Evolutionary conservation across 2,888 invertebrate genomes (phyloP).

Genomic region (Trachelus iudaicus): DNA sequence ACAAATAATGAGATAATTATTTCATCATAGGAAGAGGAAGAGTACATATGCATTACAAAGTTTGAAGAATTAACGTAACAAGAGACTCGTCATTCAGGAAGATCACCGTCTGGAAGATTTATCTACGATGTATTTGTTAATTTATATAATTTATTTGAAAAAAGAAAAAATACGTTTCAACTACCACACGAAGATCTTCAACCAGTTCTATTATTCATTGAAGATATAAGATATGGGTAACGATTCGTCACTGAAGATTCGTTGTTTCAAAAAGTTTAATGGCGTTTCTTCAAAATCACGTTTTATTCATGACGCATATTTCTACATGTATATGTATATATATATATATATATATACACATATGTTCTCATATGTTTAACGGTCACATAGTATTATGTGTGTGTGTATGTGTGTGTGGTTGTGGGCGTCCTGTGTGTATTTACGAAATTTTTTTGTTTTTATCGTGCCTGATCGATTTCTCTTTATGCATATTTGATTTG

Average conservation of each 20-base stretch:
- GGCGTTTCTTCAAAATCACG: background rate
- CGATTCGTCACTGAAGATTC: background rate
- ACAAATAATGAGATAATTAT: conserved; percentile 4
- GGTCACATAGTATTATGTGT: too few relatives aligned
- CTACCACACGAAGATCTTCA: background rate
- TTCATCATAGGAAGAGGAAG: conserved; percentile 6
- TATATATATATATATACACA: background rate
- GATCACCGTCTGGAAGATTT: conserved; percentile 17
- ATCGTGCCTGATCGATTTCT: background rate
- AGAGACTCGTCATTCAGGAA: conserved; percentile 7
- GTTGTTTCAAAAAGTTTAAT: background rate
- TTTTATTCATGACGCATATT: too few relatives aligned
- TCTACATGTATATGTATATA: background rate
- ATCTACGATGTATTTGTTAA: conserved; percentile 8
- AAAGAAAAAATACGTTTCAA: background rate
- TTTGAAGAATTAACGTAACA: conserved; percentile 8
- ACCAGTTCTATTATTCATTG: background rate
- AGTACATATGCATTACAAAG: conserved; percentile 11
- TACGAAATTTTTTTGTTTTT: background rate
- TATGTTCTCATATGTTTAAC: background rate
- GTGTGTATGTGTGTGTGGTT: too few relatives aligned
- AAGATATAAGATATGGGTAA: background rate
- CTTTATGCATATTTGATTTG: background rate
- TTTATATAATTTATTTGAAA: background rate
- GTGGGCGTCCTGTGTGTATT: too few relatives aligned